These are phyloP conservation scores for Bombus difficillimus DNA, from an alignment of 1,140 invertebrate species.

Conservation along the genomic window DNA sequence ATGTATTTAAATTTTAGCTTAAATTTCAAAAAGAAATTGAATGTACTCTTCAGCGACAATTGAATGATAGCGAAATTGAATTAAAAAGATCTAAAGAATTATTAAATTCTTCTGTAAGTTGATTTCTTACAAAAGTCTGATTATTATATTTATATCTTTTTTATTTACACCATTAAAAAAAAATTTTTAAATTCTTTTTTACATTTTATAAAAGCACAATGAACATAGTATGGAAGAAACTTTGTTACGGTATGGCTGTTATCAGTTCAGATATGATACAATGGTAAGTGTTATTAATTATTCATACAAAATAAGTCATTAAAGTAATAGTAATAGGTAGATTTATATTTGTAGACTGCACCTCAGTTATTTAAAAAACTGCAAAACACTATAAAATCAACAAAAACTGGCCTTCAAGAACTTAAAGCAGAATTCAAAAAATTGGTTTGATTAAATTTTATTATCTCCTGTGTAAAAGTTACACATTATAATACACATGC, in stretches of 20 bases:
- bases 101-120: conserved; percentile 67
- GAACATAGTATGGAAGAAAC: conserved; percentile 55
- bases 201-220: conserved; percentile 50
- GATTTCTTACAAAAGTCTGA: conserved; percentile 8
- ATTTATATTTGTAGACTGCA: conserved; percentile 60
- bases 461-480: not conserved
- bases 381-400: conserved; percentile 68
- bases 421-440: conserved; percentile 69
- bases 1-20: conserved; percentile 62
- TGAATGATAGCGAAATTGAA: conserved; percentile 66
- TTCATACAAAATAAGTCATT: not conserved
- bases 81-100: conserved; percentile 67
- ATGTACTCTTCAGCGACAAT: conserved; percentile 63
- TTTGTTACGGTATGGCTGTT: conserved; percentile 41
- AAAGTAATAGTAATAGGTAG: not conserved
- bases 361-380: conserved; percentile 69
- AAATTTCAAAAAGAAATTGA: conserved; percentile 69
- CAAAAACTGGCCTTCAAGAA: conserved; percentile 70
- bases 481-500: not conserved
- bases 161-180: not conserved
- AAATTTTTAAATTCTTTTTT: conserved; percentile 13
- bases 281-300: conserved; percentile 54
- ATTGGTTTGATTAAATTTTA: conserved; percentile 65
- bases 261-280: conserved; percentile 60
- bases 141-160: not conserved